Conservation (phyloP, 2,797 vertebrate genomes). For the Novumbra hubbsi region DNA sequence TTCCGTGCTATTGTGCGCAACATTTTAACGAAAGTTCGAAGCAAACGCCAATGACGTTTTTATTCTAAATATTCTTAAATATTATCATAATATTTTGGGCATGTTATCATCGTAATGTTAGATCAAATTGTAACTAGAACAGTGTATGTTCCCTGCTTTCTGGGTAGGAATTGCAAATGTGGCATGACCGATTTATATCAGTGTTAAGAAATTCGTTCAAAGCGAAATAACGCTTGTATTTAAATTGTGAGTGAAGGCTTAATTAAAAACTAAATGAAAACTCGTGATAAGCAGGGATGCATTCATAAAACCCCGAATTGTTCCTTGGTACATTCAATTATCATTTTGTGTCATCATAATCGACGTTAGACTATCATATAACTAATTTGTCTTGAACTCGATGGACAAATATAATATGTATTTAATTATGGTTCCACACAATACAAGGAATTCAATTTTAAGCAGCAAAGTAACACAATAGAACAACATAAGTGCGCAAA, state of each 20-base stretch:
- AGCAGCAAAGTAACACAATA: slow-evolving; percentile 55
- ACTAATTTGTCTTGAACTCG: slow-evolving; percentile 33
- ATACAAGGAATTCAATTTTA: slow-evolving; percentile 4
- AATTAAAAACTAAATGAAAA: slow-evolving; percentile 51
- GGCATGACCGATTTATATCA: slow-evolving; percentile 12
- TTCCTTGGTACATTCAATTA: slow-evolving; percentile 30
- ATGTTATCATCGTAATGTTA: no score
- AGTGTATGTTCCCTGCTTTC: no score
- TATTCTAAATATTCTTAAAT: no score
- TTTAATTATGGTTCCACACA: slow-evolving; percentile 48
- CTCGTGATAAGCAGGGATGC: slow-evolving; percentile 32
- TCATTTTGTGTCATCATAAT: slow-evolving; percentile 12
- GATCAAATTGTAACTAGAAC: no score
- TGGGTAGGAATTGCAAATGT: slow-evolving; percentile 3
- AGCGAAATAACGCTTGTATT: slow-evolving; percentile 28
- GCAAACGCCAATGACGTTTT: no score
- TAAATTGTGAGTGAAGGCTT: slow-evolving; percentile 41
- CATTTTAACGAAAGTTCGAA: no score
- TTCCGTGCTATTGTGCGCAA: no score
- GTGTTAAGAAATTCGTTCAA: slow-evolving; percentile 26
- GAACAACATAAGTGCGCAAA: slow-evolving; percentile 43
- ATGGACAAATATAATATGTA: slow-evolving; percentile 8
- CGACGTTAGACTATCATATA: slow-evolving; percentile 23
- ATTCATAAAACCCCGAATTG: slow-evolving; percentile 25
- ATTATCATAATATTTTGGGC: no score